These are phyloP conservation scores for Eclectus roratus DNA, from an alignment of 2,113 vertebrate species.

Conservation along the genomic window DNA sequence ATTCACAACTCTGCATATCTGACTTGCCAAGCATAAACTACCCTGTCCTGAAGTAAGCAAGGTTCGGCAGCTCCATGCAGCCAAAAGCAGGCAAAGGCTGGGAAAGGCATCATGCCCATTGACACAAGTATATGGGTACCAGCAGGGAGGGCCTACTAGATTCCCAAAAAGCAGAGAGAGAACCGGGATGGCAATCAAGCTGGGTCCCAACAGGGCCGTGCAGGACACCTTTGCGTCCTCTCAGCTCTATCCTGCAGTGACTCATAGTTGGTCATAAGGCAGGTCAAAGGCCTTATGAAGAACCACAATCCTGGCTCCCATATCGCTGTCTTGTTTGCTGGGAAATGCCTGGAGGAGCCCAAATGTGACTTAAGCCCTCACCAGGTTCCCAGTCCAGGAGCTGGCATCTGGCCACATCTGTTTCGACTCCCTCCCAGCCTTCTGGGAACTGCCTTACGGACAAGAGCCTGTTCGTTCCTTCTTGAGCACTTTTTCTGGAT, in stretches of 20 bases:
- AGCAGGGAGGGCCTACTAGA: background rate
- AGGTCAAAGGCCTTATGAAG: background rate
- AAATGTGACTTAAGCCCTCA: background rate
- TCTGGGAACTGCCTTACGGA: accelerated
- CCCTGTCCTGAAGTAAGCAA: background rate
- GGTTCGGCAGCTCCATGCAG: background rate
- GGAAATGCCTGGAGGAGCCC: background rate
- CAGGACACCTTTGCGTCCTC: background rate
- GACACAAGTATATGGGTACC: background rate
- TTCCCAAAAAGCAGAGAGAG: background rate
- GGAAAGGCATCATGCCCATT: background rate
- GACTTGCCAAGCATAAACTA: background rate
- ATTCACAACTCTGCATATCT: background rate
- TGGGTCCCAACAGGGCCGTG: accelerated
- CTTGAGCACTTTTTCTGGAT: background rate
- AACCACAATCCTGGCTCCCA: accelerated
- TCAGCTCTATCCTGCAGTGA: background rate
- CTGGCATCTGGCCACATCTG: background rate
- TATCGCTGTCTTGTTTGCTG: background rate
- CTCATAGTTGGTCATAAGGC: background rate
- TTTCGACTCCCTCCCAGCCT: background rate
- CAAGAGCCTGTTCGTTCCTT: background rate
- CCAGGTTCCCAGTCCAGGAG: background rate
- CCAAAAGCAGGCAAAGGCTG: background rate
- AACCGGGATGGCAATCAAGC: background rate